Percentiles rank a stretch among this genome's conserved stretches.
These are phyloP conservation scores for Lerema accius DNA, from an alignment of 1,140 invertebrate genomes.

Conservation along the genomic window DNA sequence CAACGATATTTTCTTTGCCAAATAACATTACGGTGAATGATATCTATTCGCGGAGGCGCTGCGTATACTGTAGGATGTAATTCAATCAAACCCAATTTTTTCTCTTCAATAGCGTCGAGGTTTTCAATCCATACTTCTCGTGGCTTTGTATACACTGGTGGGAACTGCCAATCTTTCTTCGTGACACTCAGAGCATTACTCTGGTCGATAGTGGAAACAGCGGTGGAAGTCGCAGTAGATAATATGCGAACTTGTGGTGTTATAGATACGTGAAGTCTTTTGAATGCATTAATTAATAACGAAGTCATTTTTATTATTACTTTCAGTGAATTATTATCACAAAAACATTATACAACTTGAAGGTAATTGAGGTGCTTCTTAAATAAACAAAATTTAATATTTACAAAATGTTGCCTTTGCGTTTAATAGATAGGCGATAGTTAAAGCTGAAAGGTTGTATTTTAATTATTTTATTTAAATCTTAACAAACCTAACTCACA, in stretches of 20 bases:
- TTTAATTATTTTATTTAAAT: too few relatives aligned
- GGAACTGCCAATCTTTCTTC: constrained; percentile 76
- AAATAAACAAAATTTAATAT: too few relatives aligned
- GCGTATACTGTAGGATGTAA: constrained; percentile 96
- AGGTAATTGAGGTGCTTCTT: background rate
- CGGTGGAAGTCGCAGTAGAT: constrained; percentile 43
- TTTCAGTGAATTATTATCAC: background rate
- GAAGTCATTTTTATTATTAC: constrained; percentile 51
- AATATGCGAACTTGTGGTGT: constrained; percentile 54
- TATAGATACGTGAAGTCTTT: constrained; percentile 57
- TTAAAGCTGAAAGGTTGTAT: too few relatives aligned
- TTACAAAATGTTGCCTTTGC: too few relatives aligned
- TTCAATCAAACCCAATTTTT: constrained; percentile 92
- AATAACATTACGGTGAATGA: constrained; percentile 92
- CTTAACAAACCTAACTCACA: too few relatives aligned
- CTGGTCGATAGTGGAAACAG: constrained; percentile 28
- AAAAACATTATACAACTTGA: background rate
- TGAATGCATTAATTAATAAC: constrained; percentile 64
- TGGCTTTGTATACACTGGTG: constrained; percentile 83
- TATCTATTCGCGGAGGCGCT: constrained; percentile 91
- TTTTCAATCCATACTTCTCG: constrained; percentile 97
- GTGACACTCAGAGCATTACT: constrained; percentile 52
- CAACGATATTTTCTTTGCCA: constrained; percentile 95
- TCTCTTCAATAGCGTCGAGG: constrained; percentile 89
- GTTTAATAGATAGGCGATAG: too few relatives aligned